Evolutionary conservation across 1,140 invertebrate genomes (phyloP).

Genomic region (Matsumurasca onukii): DNA sequence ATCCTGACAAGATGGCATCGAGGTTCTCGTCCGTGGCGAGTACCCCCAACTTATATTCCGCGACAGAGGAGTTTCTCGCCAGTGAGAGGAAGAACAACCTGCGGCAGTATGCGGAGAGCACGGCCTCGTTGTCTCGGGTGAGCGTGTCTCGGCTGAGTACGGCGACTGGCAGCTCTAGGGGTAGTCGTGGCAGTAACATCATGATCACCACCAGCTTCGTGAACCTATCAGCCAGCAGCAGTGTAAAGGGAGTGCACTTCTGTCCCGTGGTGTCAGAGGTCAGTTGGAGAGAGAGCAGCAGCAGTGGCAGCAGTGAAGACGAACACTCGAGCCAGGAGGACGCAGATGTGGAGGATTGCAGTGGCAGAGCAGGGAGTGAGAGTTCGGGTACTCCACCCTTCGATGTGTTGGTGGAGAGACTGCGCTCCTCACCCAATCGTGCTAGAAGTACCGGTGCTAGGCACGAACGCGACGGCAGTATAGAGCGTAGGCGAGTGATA

Average conservation of each 20-base stretch:
- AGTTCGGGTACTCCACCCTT: slow-evolving; percentile 25
- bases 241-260: slow-evolving; percentile 60
- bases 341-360: slow-evolving; percentile 3
- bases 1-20: slow-evolving; percentile 38
- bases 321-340: no score
- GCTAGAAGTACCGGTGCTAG: slow-evolving; percentile 43
- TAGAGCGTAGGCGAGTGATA: slow-evolving; percentile 31
- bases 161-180: slow-evolving; percentile 30
- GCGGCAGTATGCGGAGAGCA: slow-evolving; percentile 34
- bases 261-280: slow-evolving; percentile 71
- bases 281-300: slow-evolving; percentile 59
- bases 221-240: slow-evolving; percentile 45
- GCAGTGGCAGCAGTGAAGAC: slow-evolving; percentile 16
- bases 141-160: slow-evolving; percentile 36
- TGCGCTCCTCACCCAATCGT: slow-evolving; percentile 12
- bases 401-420: slow-evolving; percentile 8
- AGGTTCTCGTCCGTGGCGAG: slow-evolving; percentile 52
- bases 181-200: slow-evolving; percentile 39
- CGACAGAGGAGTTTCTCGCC: slow-evolving; percentile 45
- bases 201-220: slow-evolving; percentile 44
- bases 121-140: slow-evolving; percentile 37
- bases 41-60: slow-evolving; percentile 60
- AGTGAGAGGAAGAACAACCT: slow-evolving; percentile 34
- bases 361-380: neutral
- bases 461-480: slow-evolving; percentile 43